phyloP scores from a whole-genome alignment of 2,113 vertebrate species.

The Mesoclemmys tuberculata region DNA sequence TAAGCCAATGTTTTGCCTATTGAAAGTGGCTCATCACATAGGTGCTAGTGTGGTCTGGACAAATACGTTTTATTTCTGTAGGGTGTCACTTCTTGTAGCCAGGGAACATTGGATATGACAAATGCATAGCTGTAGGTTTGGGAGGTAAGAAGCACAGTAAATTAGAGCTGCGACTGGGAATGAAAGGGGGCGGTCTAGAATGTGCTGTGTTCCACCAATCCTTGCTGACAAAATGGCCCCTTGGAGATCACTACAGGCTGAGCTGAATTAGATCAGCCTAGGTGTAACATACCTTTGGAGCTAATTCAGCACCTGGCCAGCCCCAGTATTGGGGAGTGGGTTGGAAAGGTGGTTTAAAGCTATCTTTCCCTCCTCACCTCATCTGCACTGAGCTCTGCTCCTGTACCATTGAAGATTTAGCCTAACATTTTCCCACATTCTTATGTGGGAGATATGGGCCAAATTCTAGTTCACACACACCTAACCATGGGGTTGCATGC shows the following conservation, averaged over 20 bases:
- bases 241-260: not conserved
- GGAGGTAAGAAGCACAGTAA: not conserved
- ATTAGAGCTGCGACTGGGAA: accelerated
- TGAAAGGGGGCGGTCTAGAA: not conserved
- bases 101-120: not conserved
- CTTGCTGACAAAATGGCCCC: not conserved
- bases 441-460: accelerated
- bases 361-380: not conserved
- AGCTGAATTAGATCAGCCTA: not conserved
- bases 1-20: not conserved
- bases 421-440: not conserved
- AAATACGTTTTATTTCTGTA: not conserved
- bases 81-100: not conserved
- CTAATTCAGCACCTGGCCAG: not conserved
- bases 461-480: not conserved
- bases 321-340: not conserved
- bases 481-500: accelerated
- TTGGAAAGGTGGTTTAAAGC: not conserved
- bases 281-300: not conserved
- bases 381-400: not conserved
- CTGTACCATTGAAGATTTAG: not conserved
- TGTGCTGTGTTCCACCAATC: not conserved
- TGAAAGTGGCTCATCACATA: not conserved
- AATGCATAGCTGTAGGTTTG: not conserved
- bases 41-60: not conserved